Evolutionary conservation across 2,113 vertebrate species (phyloP), one percentile per base, ranked within the genome.

Genomic region (Rallus limicola): DNA sequence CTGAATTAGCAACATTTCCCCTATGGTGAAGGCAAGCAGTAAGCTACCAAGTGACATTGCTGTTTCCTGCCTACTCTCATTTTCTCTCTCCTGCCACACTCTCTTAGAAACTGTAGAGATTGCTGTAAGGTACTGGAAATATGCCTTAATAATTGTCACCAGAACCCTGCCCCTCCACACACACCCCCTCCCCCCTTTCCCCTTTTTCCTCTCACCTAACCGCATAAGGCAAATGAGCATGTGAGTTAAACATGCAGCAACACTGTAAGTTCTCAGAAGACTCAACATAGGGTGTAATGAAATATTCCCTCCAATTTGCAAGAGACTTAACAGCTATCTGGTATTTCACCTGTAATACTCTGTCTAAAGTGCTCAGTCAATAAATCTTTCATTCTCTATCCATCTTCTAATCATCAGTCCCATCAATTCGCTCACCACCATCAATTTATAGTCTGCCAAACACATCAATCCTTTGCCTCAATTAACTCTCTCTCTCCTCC

Each of bases 371-470:
- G 16, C 36, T 72, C 29, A 63, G 69, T 78, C 64, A 38, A 75
- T 96, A 77, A 83, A 75, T 95, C 88, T 93, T 78, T 92, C 42
- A 50, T 60, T 93, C 52, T 33, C 34, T 74, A 40, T 70, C 75
- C 80, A 56, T 93, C 86, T 69, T 56, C 53, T 91, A 60, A 76
- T 84, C 65, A 71, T 64, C 20, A 56, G 52, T 42, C n/a, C n/a
- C 52, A 91, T 80, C 63, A 90, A 25, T 52, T 82, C 14, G 78
- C 67, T 82, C 20, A 46, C 63, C 40, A 53, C 13, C 34, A 24
- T 68, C 62, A 83, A 40, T 76, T 94, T 92, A 58, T 65, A 69
- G 34, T 74, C 74, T 86, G 72, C 44, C 74, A 75, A 92, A 89
- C 34, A 46, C 62, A 87, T 92, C 65, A 92, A 5, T 92, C 36